Evolutionary conservation across 2,797 vertebrate genomes (phyloP).

Genomic region (Alfaro cultratus): DNA sequence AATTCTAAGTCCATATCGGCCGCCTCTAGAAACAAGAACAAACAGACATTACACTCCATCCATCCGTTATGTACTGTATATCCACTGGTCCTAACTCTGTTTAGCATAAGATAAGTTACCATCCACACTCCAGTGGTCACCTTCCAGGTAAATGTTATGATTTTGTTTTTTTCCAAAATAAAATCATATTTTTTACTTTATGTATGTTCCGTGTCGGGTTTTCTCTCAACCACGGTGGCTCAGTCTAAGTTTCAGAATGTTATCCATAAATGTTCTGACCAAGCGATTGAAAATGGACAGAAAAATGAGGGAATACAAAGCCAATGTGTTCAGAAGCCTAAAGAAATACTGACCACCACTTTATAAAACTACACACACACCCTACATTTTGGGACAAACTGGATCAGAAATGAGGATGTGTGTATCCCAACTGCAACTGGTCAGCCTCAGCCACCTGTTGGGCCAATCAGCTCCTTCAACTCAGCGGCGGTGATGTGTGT

Average conservation of each 20-base stretch:
- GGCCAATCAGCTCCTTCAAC: constrained; percentile 61
- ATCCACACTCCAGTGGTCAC: neutral
- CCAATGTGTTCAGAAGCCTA: neutral
- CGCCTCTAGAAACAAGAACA: neutral
- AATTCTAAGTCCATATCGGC: too few species aligned
- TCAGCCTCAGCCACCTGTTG: constrained; percentile 29
- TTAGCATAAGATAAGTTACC: neutral
- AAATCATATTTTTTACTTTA: neutral
- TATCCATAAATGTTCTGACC: neutral
- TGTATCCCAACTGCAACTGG: constrained; percentile 25
- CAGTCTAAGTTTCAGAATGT: neutral
- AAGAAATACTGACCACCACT: neutral
- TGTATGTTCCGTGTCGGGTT: neutral
- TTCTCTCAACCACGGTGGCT: neutral
- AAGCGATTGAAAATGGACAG: neutral
- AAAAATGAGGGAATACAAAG: neutral
- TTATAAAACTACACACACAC: neutral
- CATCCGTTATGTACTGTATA: neutral
- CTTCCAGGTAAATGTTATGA: neutral
- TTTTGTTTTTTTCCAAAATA: neutral
- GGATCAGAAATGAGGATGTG: constrained; percentile 18
- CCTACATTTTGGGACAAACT: neutral
- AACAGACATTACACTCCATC: neutral
- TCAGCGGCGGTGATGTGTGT: constrained; percentile 65
- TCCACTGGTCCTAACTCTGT: neutral